These are phyloP conservation scores for Ischnus inquisitorius DNA, from an alignment of 2,888 invertebrate genomes.

Conservation along the genomic window DNA sequence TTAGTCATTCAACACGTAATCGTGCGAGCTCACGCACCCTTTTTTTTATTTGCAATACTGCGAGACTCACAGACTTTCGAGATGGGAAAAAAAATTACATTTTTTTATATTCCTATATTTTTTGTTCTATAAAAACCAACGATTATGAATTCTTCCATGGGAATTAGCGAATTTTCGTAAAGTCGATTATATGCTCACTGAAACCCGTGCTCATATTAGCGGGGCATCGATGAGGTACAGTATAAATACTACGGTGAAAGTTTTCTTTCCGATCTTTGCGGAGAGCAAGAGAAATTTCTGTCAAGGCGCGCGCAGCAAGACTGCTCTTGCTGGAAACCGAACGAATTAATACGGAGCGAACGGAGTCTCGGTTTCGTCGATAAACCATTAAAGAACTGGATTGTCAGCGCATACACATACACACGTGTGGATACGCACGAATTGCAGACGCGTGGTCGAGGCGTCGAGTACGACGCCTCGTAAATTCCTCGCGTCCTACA, in stretches of 20 bases:
- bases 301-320: conserved; percentile 56
- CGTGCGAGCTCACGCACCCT: neutral
- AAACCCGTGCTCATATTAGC: conserved; percentile 35
- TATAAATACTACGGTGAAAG: conserved; percentile 71
- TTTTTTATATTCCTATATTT: no score
- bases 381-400: conserved; percentile 61
- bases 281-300: conserved; percentile 70
- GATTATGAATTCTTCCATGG: neutral
- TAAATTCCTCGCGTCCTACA: conserved; percentile 22
- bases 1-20: conserved; percentile 1
- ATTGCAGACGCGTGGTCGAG: conserved; percentile 21
- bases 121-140: neutral
- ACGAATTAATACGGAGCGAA: conserved; percentile 62
- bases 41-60: neutral
- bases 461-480: conserved; percentile 33
- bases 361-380: conserved; percentile 48
- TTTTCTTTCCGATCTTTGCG: conserved; percentile 56
- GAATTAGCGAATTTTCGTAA: conserved; percentile 3
- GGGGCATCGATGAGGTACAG: conserved; percentile 19
- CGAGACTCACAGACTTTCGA: neutral
- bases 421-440: neutral
- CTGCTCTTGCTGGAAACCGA: conserved; percentile 54
- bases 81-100: neutral
- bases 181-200: conserved; percentile 7
- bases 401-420: conserved; percentile 20